phyloP scores from a whole-genome alignment of 2,113 vertebrate species.

The mouse (Mus musculus) region DNA sequence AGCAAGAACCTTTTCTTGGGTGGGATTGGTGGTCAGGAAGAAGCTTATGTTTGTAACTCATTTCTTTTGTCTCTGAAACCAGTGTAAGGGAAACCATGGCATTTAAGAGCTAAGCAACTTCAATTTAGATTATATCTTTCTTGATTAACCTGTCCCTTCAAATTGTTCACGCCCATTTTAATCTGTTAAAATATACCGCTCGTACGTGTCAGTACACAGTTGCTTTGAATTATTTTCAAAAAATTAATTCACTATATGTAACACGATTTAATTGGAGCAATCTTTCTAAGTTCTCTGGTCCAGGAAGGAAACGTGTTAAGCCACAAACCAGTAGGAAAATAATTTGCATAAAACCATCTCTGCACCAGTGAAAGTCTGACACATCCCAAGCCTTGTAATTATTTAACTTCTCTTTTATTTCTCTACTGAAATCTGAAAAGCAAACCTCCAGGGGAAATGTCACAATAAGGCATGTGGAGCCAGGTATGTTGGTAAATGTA shows the following conservation, averaged over 20 bases:
- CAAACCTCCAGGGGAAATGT: slow-evolving; percentile 44
- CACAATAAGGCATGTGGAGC: not conserved
- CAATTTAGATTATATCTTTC: slow-evolving; percentile 19
- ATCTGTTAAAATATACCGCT: slow-evolving; percentile 50
- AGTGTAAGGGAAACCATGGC: slow-evolving; percentile 22
- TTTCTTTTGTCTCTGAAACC: slow-evolving; percentile 37
- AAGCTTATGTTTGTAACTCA: not conserved
- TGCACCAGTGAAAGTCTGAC: slow-evolving; percentile 9
- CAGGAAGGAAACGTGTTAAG: slow-evolving; percentile 51
- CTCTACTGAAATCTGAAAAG: slow-evolving; percentile 53
- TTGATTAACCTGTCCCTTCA: slow-evolving; percentile 58
- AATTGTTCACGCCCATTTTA: slow-evolving; percentile 57
- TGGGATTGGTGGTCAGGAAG: not conserved
- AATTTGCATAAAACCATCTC: slow-evolving; percentile 58
- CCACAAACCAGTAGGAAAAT: slow-evolving; percentile 52
- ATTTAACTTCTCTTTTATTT: slow-evolving; percentile 42
- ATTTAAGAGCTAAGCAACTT: slow-evolving; percentile 36
- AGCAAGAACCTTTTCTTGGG: not conserved
- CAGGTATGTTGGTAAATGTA: not conserved
- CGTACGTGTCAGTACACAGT: not conserved
- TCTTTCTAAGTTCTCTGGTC: slow-evolving; percentile 3
- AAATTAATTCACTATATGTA: not conserved
- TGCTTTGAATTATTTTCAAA: slow-evolving; percentile 22
- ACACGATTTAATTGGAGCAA: not conserved
- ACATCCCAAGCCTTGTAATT: slow-evolving; percentile 36